Evolutionary conservation across 2,113 vertebrate species (phyloP).

Genomic region (Psettodes erumei): DNA sequence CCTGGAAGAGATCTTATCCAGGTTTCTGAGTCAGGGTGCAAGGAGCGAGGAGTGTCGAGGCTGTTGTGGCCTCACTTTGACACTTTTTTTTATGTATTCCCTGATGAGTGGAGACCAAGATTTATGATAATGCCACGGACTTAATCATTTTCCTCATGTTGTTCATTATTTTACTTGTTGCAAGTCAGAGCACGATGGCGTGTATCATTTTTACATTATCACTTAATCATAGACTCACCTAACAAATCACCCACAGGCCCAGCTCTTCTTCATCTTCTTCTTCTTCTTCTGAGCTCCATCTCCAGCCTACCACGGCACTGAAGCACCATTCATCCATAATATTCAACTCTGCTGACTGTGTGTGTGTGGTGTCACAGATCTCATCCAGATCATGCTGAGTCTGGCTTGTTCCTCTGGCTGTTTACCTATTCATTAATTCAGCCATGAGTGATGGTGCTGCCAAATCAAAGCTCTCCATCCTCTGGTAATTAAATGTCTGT

Average conservation of each 20-base stretch:
- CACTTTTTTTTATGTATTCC: background rate
- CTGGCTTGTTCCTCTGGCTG: conserved; percentile 43
- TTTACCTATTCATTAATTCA: conserved; percentile 77
- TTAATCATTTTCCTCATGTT: conserved; percentile 1
- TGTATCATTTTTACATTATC: conserved; percentile 41
- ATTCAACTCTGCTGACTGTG: conserved; percentile 41
- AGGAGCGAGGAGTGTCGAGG: no score
- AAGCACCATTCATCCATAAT: conserved; percentile 52
- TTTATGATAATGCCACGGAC: conserved; percentile 6
- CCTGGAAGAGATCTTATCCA: no score
- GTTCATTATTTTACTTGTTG: conserved; percentile 31
- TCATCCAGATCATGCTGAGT: conserved; percentile 44
- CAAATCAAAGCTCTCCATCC: conserved; percentile 56
- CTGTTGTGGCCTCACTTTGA: background rate
- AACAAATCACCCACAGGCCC: conserved; percentile 35
- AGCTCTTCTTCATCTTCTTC: conserved; percentile 24
- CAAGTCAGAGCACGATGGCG: conserved; percentile 8
- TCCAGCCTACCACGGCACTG: background rate
- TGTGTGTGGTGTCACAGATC: conserved; percentile 26
- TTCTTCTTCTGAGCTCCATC: conserved; percentile 15
- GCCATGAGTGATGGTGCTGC: conserved; percentile 60
- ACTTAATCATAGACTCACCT: conserved; percentile 37
- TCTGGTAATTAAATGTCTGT: conserved; percentile 73
- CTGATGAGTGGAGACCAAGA: background rate
- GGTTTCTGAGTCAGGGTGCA: no score